Evolutionary conservation across 2,888 invertebrate genomes (phyloP).

Genomic region (Dascillus cervinus): DNA sequence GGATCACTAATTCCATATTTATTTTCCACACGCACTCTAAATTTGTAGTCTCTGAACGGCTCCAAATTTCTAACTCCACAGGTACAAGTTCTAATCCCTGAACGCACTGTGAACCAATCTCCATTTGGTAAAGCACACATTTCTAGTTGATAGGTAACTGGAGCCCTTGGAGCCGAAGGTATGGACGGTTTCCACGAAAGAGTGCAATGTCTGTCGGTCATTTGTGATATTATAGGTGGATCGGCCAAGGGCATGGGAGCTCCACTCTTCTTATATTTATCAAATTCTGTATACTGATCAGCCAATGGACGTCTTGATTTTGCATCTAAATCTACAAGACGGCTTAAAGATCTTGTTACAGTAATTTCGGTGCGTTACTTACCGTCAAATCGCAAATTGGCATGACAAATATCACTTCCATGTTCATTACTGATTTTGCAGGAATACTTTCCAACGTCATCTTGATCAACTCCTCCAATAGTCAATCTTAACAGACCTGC

Average conservation of each 20-base stretch:
- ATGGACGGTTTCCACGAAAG: constrained; percentile 93
- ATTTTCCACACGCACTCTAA: constrained; percentile 93
- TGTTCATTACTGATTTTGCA: constrained; percentile 78
- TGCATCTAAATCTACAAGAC: constrained; percentile 57
- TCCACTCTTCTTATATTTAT: constrained; percentile 74
- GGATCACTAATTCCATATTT: constrained; percentile 95
- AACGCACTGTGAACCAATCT: constrained; percentile 85
- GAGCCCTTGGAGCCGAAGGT: constrained; percentile 76
- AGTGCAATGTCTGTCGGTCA: constrained; percentile 82
- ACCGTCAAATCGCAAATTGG: constrained; percentile 76
- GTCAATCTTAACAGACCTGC: constrained; percentile 76
- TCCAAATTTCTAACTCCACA: constrained; percentile 86
- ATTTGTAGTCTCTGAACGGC: constrained; percentile 91
- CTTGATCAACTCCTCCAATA: constrained; percentile 67
- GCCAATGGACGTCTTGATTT: constrained; percentile 58
- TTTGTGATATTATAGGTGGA: constrained; percentile 84
- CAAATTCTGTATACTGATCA: constrained; percentile 78
- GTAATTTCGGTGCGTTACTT: too few relatives aligned
- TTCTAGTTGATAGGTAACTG: constrained; percentile 92
- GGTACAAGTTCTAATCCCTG: constrained; percentile 79
- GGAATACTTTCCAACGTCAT: constrained; percentile 79
- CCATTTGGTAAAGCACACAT: constrained; percentile 88
- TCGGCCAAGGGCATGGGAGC: constrained; percentile 84
- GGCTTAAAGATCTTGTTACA: too few relatives aligned
- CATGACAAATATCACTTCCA: constrained; percentile 74